Conservation (phyloP, 2,113 vertebrate species). For the Neogale vison region DNA sequence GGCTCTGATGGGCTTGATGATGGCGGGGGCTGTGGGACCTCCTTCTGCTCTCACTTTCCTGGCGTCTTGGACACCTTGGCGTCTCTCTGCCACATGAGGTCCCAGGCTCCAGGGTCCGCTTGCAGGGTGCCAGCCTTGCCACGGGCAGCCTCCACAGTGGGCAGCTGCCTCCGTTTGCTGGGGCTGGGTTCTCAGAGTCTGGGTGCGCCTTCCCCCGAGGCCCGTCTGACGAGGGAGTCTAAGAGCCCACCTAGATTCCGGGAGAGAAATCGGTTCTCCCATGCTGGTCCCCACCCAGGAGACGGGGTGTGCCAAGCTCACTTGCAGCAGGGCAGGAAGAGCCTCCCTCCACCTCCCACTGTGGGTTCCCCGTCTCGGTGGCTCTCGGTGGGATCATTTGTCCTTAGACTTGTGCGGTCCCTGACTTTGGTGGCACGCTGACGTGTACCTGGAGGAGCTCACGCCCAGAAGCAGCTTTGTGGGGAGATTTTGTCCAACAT, state of each 20-base stretch:
- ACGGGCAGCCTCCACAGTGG: not conserved
- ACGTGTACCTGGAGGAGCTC: not conserved
- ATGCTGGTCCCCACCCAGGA: accelerated
- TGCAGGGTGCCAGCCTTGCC: not conserved
- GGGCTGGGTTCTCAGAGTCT: not conserved
- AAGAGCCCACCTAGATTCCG: not conserved
- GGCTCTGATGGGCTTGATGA: not conserved
- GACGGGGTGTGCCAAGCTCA: not conserved
- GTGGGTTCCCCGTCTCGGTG: accelerated
- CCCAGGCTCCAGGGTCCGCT: not conserved
- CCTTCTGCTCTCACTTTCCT: not conserved
- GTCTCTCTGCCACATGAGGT: not conserved
- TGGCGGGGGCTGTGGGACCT: too few relatives aligned
- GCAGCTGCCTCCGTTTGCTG: not conserved
- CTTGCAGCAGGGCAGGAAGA: too few relatives aligned
- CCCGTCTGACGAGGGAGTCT: too few relatives aligned
- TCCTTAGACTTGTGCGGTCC: accelerated
- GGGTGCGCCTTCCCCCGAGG: not conserved
- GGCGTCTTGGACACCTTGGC: not conserved
- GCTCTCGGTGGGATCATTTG: accelerated
- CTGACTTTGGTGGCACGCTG: accelerated
- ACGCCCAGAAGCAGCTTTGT: accelerated
- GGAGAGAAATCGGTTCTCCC: too few relatives aligned
- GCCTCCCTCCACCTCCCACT: not conserved
- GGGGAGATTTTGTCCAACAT: accelerated